Conservation (phyloP, 2,888 invertebrate species). For the Lymantria monacha region DNA sequence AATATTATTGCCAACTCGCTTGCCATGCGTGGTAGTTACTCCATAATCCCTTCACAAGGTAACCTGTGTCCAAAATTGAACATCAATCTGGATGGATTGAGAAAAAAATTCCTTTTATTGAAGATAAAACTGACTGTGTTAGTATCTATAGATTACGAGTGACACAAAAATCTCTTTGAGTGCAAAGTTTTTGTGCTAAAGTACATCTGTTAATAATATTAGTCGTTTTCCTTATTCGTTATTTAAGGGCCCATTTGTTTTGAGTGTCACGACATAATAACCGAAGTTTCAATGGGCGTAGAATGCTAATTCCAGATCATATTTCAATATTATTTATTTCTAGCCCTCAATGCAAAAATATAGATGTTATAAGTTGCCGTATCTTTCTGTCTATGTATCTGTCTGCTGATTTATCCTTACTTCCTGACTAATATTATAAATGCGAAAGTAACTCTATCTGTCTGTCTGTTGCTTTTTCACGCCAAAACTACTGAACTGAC, state of each 20-base stretch:
- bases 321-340: background rate
- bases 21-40: background rate
- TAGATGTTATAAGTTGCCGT: too few species aligned
- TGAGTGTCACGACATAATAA: conserved; percentile 14
- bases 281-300: conserved; percentile 3
- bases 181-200: conserved; percentile 47
- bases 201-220: conserved; percentile 36
- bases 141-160: conserved; percentile 34
- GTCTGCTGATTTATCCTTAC: too few species aligned
- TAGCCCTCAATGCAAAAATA: background rate
- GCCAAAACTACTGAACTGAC: too few species aligned
- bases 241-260: conserved; percentile 24
- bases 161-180: conserved; percentile 36
- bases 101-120: background rate
- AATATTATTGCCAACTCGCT: background rate
- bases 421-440: too few species aligned
- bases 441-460: too few species aligned
- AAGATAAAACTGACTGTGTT: background rate
- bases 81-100: too few species aligned
- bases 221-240: conserved; percentile 28
- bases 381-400: too few species aligned
- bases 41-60: too few species aligned
- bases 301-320: conserved; percentile 12
- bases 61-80: background rate
- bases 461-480: too few species aligned